phyloP scores from a whole-genome alignment of 2,113 vertebrate genomes.

The Scomber scombrus region DNA sequence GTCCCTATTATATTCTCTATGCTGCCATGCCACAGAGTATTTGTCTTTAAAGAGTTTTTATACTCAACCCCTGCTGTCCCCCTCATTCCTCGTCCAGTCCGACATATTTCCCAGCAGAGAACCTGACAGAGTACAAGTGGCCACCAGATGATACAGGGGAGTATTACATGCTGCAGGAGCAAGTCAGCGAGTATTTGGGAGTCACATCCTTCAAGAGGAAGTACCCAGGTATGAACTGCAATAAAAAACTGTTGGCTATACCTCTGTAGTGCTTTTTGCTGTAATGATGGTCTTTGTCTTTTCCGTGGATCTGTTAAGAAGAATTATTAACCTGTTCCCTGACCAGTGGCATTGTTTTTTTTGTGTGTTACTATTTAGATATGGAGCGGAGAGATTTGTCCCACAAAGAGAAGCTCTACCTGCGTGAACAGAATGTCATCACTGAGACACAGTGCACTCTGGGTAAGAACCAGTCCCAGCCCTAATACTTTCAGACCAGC shows the following conservation, averaged over 20 bases:
- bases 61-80: background rate
- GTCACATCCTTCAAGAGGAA: constrained; percentile 99
- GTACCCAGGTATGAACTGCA: constrained; percentile 92
- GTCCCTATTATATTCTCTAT: no score
- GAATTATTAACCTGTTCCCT: background rate
- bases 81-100: constrained; percentile 79
- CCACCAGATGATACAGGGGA: constrained; percentile 96
- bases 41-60: background rate
- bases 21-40: no score
- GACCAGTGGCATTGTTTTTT: background rate
- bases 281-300: background rate
- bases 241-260: background rate
- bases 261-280: background rate
- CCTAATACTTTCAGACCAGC: background rate
- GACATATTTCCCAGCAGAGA: constrained; percentile 98
- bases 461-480: constrained; percentile 82
- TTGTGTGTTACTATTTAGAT: constrained; percentile 83
- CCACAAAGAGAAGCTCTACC: constrained; percentile 98
- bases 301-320: background rate
- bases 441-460: constrained; percentile 98
- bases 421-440: constrained; percentile 97
- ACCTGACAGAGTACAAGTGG: constrained; percentile 98
- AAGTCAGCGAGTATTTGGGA: constrained; percentile 98
- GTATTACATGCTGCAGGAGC: constrained; percentile 99
- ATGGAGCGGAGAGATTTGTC: constrained; percentile 98